Percentiles rank a stretch among this genome's conserved stretches.
Evolutionary conservation across 2,888 invertebrate species (phyloP).

Genomic region (Ypsolopha sequella): DNA sequence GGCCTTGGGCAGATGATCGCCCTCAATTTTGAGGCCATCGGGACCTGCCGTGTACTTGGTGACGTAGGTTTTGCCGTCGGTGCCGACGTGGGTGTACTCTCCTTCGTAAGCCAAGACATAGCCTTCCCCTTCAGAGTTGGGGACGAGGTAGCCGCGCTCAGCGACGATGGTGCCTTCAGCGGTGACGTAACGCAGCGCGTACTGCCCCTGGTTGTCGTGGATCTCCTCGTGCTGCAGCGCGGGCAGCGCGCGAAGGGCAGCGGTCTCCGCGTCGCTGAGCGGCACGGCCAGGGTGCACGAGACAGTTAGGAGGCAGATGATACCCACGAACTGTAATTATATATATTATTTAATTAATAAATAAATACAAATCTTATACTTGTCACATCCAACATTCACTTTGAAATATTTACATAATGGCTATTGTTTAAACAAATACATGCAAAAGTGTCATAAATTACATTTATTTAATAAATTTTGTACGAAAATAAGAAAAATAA

Average conservation of each 20-base stretch:
- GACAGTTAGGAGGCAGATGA: conserved; percentile 10
- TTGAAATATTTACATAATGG: too few species aligned
- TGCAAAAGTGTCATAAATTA: too few species aligned
- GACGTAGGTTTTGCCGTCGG: conserved; percentile 23
- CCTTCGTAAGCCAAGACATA: conserved; percentile 28
- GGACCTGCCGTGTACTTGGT: conserved; percentile 24
- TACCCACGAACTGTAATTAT: conserved; percentile 11
- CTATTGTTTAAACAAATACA: too few species aligned
- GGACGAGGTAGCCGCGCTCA: conserved; percentile 27
- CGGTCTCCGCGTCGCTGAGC: conserved; percentile 1
- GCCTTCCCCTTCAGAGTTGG: conserved; percentile 20
- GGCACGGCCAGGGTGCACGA: conserved; percentile 6
- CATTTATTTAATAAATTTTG: background rate
- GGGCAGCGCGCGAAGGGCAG: conserved; percentile 17
- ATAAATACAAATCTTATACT: too few species aligned
- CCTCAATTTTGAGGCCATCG: conserved; percentile 21
- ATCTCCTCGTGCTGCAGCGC: conserved; percentile 31
- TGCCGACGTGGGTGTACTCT: conserved; percentile 24
- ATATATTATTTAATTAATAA: background rate
- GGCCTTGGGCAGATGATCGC: conserved; percentile 17
- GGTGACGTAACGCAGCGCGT: conserved; percentile 30
- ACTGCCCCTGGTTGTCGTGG: conserved; percentile 33
- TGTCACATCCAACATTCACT: too few species aligned
- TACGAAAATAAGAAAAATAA: background rate
- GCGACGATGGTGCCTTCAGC: conserved; percentile 31